Conservation (phyloP, 2,113 vertebrate genomes). For the Serilophus lunatus region DNA sequence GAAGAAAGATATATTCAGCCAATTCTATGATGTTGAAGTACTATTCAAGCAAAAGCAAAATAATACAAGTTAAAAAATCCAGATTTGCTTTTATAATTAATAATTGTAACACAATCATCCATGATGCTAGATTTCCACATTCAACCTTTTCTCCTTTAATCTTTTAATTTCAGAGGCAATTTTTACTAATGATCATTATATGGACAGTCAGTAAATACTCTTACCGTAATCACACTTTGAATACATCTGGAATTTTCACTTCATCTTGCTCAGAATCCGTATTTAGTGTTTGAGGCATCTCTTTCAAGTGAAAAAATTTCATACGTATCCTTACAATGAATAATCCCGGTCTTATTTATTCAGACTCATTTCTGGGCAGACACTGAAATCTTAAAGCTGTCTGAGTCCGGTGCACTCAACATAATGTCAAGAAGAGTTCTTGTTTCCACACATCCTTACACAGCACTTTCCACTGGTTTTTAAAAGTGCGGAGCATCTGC, state of each 20-base stretch:
- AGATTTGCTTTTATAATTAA: neutral
- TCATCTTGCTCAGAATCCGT: neutral
- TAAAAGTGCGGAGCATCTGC: constrained; percentile 35
- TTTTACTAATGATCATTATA: neutral
- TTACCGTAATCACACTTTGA: neutral
- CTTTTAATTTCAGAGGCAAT: neutral
- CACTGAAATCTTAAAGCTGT: neutral
- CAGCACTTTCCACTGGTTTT: constrained; percentile 24
- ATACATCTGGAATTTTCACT: neutral
- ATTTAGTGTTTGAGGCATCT: neutral
- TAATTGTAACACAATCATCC: neutral
- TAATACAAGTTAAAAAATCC: neutral
- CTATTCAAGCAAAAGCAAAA: neutral
- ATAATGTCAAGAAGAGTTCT: neutral
- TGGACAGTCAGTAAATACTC: neutral
- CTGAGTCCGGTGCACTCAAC: neutral
- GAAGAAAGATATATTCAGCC: neutral
- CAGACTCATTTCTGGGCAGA: neutral
- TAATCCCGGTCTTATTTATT: neutral
- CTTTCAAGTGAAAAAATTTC: neutral
- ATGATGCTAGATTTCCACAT: neutral
- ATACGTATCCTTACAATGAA: neutral
- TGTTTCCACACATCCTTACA: neutral
- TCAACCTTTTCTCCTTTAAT: neutral
- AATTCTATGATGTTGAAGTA: neutral